Conservation (phyloP, 2,888 invertebrate species). For the Branchellion lobata region DNA sequence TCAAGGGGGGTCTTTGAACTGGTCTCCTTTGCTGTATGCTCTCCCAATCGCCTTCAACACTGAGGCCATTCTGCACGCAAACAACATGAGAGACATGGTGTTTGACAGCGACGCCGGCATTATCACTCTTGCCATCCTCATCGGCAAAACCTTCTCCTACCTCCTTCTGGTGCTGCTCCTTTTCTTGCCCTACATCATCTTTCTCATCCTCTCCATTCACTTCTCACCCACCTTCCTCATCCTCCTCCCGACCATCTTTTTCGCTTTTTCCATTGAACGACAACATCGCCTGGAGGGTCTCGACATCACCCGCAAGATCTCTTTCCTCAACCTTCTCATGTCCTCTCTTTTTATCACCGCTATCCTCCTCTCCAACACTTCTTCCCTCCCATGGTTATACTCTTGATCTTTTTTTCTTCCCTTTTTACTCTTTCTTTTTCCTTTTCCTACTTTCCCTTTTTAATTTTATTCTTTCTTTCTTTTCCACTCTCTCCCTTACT, state of each 20-base stretch:
- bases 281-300: conserved; percentile 79
- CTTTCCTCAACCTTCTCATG: conserved; percentile 75
- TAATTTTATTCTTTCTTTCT: no score
- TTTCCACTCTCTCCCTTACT: no score
- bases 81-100: conserved; percentile 88
- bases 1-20: conserved; percentile 83
- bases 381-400: conserved; percentile 6
- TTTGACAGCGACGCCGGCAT: conserved; percentile 85
- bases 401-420: conserved; percentile 27
- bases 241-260: conserved; percentile 81
- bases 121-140: conserved; percentile 88
- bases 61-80: conserved; percentile 90
- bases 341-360: background rate
- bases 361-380: background rate
- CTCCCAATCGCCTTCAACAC: conserved; percentile 89
- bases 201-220: conserved; percentile 80
- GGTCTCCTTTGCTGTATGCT: conserved; percentile 87
- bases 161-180: conserved; percentile 83
- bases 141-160: conserved; percentile 86
- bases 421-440: no score
- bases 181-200: conserved; percentile 78
- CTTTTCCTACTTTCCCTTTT: no score
- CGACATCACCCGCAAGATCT: conserved; percentile 83
- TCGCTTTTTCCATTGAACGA: conserved; percentile 86
- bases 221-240: conserved; percentile 84